Evolutionary conservation across 2,113 vertebrate genomes (phyloP).

Genomic region (Crotalus viridis): DNA sequence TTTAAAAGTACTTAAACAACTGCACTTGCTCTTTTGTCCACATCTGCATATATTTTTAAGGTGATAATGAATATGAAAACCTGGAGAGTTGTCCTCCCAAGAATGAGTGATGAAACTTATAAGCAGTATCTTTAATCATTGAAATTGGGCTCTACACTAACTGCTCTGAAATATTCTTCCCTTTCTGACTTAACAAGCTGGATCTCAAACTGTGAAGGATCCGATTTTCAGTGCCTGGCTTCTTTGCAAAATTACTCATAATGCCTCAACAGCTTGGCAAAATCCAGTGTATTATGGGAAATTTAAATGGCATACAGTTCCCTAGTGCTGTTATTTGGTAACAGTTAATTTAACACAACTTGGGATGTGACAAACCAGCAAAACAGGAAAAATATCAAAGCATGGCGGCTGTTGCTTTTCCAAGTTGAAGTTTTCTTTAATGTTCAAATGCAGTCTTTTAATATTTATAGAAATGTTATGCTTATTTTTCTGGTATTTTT

Average conservation of each 20-base stretch:
- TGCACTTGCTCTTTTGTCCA: neutral
- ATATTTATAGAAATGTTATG: neutral
- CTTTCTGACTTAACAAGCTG: neutral
- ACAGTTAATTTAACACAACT: neutral
- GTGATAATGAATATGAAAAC: too few relatives aligned
- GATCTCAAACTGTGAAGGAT: neutral
- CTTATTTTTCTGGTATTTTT: neutral
- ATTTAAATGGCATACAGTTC: neutral
- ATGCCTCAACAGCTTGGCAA: neutral
- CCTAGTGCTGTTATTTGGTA: neutral
- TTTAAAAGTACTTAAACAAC: neutral
- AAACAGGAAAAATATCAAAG: neutral
- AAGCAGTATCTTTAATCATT: neutral
- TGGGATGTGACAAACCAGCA: neutral
- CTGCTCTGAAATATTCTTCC: neutral
- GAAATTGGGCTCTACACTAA: neutral
- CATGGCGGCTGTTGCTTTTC: neutral
- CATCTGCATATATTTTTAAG: neutral
- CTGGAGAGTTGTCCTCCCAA: neutral
- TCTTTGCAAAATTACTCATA: neutral
- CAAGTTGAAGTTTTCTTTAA: neutral
- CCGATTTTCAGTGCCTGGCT: neutral
- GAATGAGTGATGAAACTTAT: neutral
- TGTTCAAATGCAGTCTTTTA: neutral
- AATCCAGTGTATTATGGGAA: neutral